Percentiles rank a stretch among this genome's conserved stretches.
Evolutionary conservation across 2,888 invertebrate genomes (phyloP).

Genomic region (Charanyca ferruginea): DNA sequence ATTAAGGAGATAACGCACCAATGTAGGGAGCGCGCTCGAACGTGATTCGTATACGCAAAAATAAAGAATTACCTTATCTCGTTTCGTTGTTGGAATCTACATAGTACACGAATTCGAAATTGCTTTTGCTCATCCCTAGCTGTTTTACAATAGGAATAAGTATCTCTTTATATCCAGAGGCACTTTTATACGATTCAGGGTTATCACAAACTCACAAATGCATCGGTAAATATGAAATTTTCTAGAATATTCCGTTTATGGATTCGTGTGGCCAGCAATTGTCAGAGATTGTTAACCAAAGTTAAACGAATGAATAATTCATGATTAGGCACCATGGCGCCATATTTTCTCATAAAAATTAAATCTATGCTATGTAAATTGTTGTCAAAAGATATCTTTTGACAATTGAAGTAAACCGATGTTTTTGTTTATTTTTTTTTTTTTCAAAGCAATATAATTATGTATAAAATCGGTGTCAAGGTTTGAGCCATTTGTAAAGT

Average conservation of each 20-base stretch:
- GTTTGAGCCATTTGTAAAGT: neutral
- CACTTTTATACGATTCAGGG: constrained; percentile 11
- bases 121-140: constrained; percentile 35
- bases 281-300: constrained; percentile 17
- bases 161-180: constrained; percentile 19
- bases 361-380: constrained; percentile 4
- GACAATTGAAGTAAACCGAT: constrained; percentile 17
- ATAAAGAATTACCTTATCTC: constrained; percentile 58
- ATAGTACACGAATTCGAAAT: constrained; percentile 38
- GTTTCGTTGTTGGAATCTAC: constrained; percentile 42
- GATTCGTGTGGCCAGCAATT: constrained; percentile 19
- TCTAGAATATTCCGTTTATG: constrained; percentile 25
- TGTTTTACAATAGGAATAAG: constrained; percentile 36
- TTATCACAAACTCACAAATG: constrained; percentile 17
- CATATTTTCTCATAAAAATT: constrained; percentile 8
- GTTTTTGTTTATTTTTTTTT: constrained; percentile 2
- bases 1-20: constrained; percentile 63
- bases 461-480: constrained; percentile 23
- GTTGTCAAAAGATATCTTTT: constrained; percentile 6
- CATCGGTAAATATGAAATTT: constrained; percentile 29
- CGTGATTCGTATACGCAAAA: constrained; percentile 57
- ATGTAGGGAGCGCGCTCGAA: constrained; percentile 43
- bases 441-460: neutral
- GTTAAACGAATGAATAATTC: constrained; percentile 46
- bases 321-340: constrained; percentile 30